A percentile compares a stretch with the other conserved stretches of the same genome.
Evolutionary conservation across 2,113 vertebrate genomes (phyloP).

Genomic region (Mus musculus): DNA sequence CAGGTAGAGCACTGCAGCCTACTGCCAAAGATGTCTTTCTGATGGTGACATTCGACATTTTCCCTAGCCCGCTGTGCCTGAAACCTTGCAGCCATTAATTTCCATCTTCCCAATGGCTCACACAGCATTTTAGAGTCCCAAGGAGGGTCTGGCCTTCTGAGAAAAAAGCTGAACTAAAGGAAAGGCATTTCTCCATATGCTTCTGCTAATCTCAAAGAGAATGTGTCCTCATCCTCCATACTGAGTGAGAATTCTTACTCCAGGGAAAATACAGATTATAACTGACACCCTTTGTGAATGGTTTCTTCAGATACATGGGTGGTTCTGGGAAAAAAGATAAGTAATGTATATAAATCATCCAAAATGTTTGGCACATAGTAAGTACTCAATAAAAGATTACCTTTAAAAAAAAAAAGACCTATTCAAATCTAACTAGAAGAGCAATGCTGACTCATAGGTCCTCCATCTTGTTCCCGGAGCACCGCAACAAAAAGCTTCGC

Average conservation of each 20-base stretch:
- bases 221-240: neutral
- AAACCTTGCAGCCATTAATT: neutral
- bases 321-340: slow-evolving; percentile 21
- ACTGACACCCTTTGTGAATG: slow-evolving; percentile 16
- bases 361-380: neutral
- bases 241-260: slow-evolving; percentile 25
- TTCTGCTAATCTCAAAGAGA: neutral
- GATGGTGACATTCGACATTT: neutral
- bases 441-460: neutral
- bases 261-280: slow-evolving; percentile 3
- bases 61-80: neutral
- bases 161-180: neutral
- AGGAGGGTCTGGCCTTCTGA: neutral
- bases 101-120: slow-evolving; percentile 5
- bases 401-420: neutral
- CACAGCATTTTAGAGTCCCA: slow-evolving; percentile 12
- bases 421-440: slow-evolving; percentile 44
- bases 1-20: neutral
- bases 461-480: slow-evolving; percentile 42
- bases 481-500: slow-evolving; percentile 42
- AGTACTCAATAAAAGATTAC: slow-evolving; percentile 9
- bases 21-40: neutral
- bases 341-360: neutral
- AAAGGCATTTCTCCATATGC: neutral
- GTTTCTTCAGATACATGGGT: neutral